Base-by-base conservation (phyloP, 1,140 invertebrate species). In the Lasioglossum albipes region DNA sequence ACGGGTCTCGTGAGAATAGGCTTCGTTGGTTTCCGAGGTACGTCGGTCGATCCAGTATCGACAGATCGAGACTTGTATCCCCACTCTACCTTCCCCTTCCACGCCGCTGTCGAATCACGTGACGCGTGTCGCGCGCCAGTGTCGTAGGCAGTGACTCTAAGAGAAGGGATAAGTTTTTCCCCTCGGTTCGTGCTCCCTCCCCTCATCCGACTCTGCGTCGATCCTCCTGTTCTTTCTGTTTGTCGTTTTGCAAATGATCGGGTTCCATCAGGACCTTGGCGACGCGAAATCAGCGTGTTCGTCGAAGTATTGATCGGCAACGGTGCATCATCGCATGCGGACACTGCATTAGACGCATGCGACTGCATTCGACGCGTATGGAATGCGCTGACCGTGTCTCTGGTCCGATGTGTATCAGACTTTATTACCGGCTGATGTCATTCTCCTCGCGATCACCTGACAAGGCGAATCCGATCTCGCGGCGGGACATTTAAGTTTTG, bases 261-360 rank as follows among this genome's bases (percentile, higher is more conserved):
- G 52, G 52, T 54, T 6, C 16, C 52, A 16, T 6, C 18, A 16
- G 52, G 52, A 65, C 22, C 9, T 31, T 22, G 36, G 7, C 45
- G 20, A 18, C 65, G 13, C 42, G n/a, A 67, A 57, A 49, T 64
- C 59, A 52, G 31, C 16, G 45, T 22, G 49, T 71, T 71, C 36
- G 31, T 62, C 42, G 49, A 5, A 10, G 45, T 78, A 78, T 78
- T 72, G 75, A 78, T 78, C 75, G 75, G 16, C 2, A 70, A 16
- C 4, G 45, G 49, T 70, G 68, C 68, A 72, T 78, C 59, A 78
- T 72, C 16, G 68, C 27, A 64, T 54, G 68, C 45, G 16, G 68
- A 49, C 9, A 2, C 68, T 64, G 27, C 68, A 72, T 64, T 52
- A 52, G 42, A 42, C 59, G 75, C 68, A 71, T 78, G 68, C 57